These are phyloP conservation scores for Zaprionus nigranus DNA, from an alignment of 1,140 invertebrate species.

Conservation along the genomic window DNA sequence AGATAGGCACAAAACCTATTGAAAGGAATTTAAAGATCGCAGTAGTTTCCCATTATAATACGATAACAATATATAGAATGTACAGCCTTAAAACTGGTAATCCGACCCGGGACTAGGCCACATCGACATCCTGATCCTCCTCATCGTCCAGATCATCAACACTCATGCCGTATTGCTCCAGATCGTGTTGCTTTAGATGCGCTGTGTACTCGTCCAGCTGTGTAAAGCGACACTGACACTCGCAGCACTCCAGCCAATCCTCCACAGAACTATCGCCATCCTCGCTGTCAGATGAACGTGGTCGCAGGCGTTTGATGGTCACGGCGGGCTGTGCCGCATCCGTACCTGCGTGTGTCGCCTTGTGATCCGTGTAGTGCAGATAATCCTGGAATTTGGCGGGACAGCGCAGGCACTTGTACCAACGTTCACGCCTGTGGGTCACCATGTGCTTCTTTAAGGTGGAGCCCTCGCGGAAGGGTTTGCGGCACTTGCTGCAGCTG, in stretches of 20 bases:
- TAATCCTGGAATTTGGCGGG: conserved; percentile 71
- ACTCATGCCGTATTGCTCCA: conserved; percentile 66
- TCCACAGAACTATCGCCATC: conserved; percentile 66
- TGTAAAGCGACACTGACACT: conserved; percentile 72
- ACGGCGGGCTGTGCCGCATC: conserved; percentile 6
- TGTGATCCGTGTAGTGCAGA: conserved; percentile 72
- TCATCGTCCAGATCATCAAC: conserved; percentile 64
- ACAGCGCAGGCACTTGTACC: conserved; percentile 77
- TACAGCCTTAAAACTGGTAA: conserved; percentile 14
- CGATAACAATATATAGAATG: neutral
- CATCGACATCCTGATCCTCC: conserved; percentile 68
- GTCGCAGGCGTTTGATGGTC: conserved; percentile 1
- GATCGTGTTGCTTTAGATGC: conserved; percentile 72
- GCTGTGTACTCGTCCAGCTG: conserved; percentile 72
- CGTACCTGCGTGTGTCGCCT: conserved; percentile 42
- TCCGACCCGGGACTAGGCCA: conserved; percentile 42
- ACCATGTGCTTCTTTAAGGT: conserved; percentile 82
- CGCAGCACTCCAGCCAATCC: conserved; percentile 76
- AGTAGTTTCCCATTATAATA: conserved; percentile 3
- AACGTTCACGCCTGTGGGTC: conserved; percentile 74
- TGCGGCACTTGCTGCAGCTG: conserved; percentile 75
- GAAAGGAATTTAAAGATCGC: neutral
- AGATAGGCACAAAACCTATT: too few species aligned
- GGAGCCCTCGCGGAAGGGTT: conserved; percentile 79
- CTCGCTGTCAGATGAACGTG: conserved; percentile 50